phyloP scores from a whole-genome alignment of 2,113 vertebrate genomes.

The Cichladusa arquata region DNA sequence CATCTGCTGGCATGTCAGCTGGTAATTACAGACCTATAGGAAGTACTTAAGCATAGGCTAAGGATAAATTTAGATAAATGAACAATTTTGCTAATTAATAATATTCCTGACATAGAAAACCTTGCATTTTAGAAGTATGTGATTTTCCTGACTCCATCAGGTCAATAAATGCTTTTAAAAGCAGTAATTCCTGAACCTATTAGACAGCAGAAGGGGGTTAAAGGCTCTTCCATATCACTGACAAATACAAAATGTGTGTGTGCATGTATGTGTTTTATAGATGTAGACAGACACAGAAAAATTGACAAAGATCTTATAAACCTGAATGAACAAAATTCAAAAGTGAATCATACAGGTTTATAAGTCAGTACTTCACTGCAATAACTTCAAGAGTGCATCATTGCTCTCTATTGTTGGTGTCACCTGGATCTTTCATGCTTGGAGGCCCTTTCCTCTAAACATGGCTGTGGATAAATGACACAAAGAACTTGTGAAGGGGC shows the following conservation, averaged over 20 bases:
- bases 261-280: not conserved
- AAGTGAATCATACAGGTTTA: not conserved
- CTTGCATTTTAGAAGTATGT: not conserved
- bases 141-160: not conserved
- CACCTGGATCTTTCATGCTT: not conserved
- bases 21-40: slow-evolving; percentile 12
- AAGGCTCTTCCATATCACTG: not conserved
- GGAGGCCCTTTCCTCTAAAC: not conserved
- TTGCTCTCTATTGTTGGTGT: not conserved
- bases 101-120: not conserved
- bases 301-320: not conserved
- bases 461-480: not conserved
- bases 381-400: rapidly evolving
- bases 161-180: slow-evolving; percentile 2
- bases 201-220: not conserved
- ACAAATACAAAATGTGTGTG: not conserved
- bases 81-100: slow-evolving; percentile 9
- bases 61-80: slow-evolving; percentile 22
- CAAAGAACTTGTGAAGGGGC: not conserved
- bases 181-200: not conserved
- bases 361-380: not conserved
- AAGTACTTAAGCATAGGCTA: slow-evolving; percentile 10
- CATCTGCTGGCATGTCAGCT: not conserved
- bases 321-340: not conserved
- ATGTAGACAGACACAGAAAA: not conserved